Base-by-base conservation (phyloP, 2,888 invertebrate genomes). In the Agrotis puta region DNA sequence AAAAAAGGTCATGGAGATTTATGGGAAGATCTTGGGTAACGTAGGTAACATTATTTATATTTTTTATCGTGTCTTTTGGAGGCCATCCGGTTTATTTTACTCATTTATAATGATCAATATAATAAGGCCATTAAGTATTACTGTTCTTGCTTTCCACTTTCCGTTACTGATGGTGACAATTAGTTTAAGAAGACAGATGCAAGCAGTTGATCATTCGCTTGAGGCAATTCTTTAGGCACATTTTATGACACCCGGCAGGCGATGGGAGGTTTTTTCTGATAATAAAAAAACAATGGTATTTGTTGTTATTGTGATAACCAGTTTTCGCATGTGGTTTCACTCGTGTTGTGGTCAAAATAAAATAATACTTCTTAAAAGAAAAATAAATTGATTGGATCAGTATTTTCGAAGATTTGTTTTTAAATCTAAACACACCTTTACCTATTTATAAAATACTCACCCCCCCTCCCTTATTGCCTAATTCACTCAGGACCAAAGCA, bases 91-190 rank as follows among this genome's bases (percentile, higher is more conserved):
- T 9, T 63, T 39, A 56, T 3, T 56, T n/a, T 5, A 39, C 11
- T 27, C 9, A 24, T 64, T 64, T 14, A 43, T 33, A 50, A 33
- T 39, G n/a, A n/a, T 56, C n/a, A 33, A 56, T 16, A 14, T 22
- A 27, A 45, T 33, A 27, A 22, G 0, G 6, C 2, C 18, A 33
- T 51, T 22, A 33, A 20, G 13, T 56, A 63, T 53, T 39, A 39
- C n/a, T 13, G 22, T 63, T 2, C 7, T 24, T 16, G 33, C 6
- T n/a, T 56, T 33, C 13, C 33, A 56, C 33, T 56, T 56, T n/a
- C 16, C 11, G 2, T 61, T 54, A 48, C 0, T 65, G 3, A 64
- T n/a, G 18, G 3, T 22, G n/a, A 43, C 22, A 62, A 73, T 73
- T 27, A 16, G 13, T 56, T 64, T 7, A 9, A 33, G n/a, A 51